A percentile compares a stretch with the other conserved stretches of the same genome.
Evolutionary conservation across 2,888 invertebrate genomes (phyloP).

Genomic region (Dryobota labecula): DNA sequence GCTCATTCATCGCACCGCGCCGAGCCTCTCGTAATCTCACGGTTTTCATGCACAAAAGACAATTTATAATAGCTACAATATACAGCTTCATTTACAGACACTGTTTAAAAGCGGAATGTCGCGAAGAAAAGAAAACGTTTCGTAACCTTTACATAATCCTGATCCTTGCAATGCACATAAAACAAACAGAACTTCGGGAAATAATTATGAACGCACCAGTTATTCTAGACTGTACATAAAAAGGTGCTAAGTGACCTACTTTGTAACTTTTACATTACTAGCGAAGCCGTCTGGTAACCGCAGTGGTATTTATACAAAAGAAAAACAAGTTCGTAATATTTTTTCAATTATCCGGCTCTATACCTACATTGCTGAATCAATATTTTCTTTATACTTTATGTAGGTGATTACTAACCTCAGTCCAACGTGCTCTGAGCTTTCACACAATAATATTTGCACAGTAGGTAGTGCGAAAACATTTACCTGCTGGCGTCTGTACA

Average conservation of each 20-base stretch:
- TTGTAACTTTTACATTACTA: slow-evolving; percentile 62
- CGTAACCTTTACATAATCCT: slow-evolving; percentile 23
- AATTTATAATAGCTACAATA: slow-evolving; percentile 39
- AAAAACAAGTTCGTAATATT: slow-evolving; percentile 54
- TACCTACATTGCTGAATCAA: slow-evolving; percentile 40
- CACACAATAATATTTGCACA: slow-evolving; percentile 47
- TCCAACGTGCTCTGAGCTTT: slow-evolving; percentile 45
- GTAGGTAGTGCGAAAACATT: slow-evolving; percentile 24
- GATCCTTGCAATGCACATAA: slow-evolving; percentile 27
- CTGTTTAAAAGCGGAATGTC: slow-evolving; percentile 13
- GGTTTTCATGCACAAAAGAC: slow-evolving; percentile 58
- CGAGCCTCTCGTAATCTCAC: slow-evolving; percentile 58
- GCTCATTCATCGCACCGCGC: slow-evolving; percentile 59
- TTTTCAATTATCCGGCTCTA: slow-evolving; percentile 50
- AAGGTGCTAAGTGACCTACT: slow-evolving; percentile 58
- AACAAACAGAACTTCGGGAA: slow-evolving; percentile 20
- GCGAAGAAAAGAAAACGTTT: slow-evolving; percentile 31
- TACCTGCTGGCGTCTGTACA: too few species aligned
- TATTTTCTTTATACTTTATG: slow-evolving; percentile 51
- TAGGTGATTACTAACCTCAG: slow-evolving; percentile 45
- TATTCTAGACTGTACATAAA: slow-evolving; percentile 29
- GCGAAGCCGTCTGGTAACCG: slow-evolving; percentile 53
- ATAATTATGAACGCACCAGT: slow-evolving; percentile 33
- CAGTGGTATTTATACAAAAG: slow-evolving; percentile 59
- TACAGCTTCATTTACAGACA: slow-evolving; percentile 26